A percentile compares a stretch with the other conserved stretches of the same genome.
Conservation (phyloP, 2,797 vertebrate species). For the Eidolon dupreanum region DNA sequence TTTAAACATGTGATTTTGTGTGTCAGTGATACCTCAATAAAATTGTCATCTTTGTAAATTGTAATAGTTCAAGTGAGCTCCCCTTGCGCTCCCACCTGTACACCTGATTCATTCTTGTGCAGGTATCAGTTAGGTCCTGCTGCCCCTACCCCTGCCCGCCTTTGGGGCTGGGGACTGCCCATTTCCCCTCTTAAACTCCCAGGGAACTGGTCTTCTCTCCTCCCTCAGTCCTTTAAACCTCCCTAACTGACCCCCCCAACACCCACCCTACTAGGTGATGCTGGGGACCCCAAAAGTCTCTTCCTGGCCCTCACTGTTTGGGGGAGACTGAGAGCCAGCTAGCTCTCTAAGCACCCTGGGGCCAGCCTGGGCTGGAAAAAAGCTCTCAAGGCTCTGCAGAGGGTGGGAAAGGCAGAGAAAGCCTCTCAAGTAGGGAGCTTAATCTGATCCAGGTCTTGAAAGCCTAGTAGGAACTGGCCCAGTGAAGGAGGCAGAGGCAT, state of each 20-base stretch:
- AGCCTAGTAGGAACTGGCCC: not conserved
- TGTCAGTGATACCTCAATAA: not conserved
- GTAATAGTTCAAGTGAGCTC: not conserved
- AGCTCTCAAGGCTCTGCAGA: not conserved
- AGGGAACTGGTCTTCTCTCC: not conserved
- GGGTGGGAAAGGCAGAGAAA: not conserved
- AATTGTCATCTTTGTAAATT: not conserved
- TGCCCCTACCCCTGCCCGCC: fast-evolving
- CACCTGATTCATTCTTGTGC: not conserved
- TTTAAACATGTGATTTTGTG: not conserved
- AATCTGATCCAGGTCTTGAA: not conserved
- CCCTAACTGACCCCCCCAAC: not conserved
- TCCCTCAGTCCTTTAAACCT: not conserved
- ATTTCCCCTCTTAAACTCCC: not conserved
- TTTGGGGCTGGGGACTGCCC: not conserved
- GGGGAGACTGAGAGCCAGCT: not conserved
- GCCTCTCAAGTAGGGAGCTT: not conserved
- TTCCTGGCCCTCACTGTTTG: not conserved
- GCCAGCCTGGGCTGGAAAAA: not conserved
- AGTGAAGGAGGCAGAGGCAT: not conserved
- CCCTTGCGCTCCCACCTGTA: not conserved
- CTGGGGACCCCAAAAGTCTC: not conserved
- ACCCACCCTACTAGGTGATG: not conserved
- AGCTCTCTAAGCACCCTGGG: not conserved
- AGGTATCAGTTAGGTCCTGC: not conserved